These are phyloP conservation scores for Hipparchia semele DNA, from an alignment of 2,888 invertebrate genomes.

Conservation along the genomic window DNA sequence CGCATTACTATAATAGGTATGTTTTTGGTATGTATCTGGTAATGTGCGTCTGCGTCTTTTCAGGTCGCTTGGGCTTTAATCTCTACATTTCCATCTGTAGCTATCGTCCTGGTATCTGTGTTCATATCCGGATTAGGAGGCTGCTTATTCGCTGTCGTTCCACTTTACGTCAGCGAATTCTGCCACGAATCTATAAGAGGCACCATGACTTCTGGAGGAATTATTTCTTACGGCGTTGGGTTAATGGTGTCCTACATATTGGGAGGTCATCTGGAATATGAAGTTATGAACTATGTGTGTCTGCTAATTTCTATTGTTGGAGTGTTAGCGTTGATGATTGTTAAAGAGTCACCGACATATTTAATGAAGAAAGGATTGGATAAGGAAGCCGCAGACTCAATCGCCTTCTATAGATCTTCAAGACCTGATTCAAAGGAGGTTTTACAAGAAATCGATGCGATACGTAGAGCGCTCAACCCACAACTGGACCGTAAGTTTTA, in stretches of 20 bases:
- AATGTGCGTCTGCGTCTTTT: slow-evolving; percentile 15
- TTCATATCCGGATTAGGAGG: slow-evolving; percentile 61
- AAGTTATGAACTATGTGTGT: slow-evolving; percentile 55
- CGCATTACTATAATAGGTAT: too few species aligned
- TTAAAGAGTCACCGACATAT: slow-evolving; percentile 57
- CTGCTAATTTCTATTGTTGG: slow-evolving; percentile 51
- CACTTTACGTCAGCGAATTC: slow-evolving; percentile 51
- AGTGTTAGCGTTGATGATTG: slow-evolving; percentile 46
- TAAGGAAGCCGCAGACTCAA: slow-evolving; percentile 57
- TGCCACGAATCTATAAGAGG: slow-evolving; percentile 52
- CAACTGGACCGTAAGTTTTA: slow-evolving; percentile 40
- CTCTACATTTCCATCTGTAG: slow-evolving; percentile 51
- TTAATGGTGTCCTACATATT: slow-evolving; percentile 51
- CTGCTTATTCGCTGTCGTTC: slow-evolving; percentile 52
- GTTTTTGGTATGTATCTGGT: too few species aligned
- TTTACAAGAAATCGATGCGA: slow-evolving; percentile 42
- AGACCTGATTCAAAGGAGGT: slow-evolving; percentile 42
- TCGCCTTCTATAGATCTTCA: slow-evolving; percentile 60
- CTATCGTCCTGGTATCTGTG: slow-evolving; percentile 55
- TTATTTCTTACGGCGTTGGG: slow-evolving; percentile 49
- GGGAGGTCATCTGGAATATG: slow-evolving; percentile 59
- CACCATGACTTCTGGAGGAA: slow-evolving; percentile 46
- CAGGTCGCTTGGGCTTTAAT: slow-evolving; percentile 65
- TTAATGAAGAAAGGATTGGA: slow-evolving; percentile 49
- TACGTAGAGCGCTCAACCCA: slow-evolving; percentile 43